phyloP scores from a whole-genome alignment of 2,888 invertebrate species.

The Ophioninae sp. region DNA sequence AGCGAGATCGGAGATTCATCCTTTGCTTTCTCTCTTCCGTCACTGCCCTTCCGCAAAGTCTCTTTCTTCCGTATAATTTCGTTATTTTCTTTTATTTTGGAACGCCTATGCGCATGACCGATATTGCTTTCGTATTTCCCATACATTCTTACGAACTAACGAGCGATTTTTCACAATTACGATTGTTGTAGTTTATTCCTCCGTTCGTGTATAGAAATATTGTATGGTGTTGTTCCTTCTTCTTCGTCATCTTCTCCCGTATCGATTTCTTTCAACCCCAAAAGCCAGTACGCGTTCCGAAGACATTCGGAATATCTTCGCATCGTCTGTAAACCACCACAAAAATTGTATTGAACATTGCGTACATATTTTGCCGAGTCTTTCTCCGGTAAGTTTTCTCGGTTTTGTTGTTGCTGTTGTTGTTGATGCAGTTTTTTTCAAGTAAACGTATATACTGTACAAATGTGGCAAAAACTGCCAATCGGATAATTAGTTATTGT shows the following conservation, averaged over 20 bases:
- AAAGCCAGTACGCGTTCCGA: neutral
- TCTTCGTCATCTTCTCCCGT: neutral
- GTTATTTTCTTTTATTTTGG: slow-evolving; percentile 20
- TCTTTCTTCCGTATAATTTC: slow-evolving; percentile 9
- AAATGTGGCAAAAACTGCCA: slow-evolving; percentile 68
- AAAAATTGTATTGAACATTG: slow-evolving; percentile 12
- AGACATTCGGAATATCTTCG: slow-evolving; percentile 1
- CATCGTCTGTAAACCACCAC: slow-evolving; percentile 10
- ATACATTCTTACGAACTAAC: slow-evolving; percentile 55
- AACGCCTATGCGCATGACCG: slow-evolving; percentile 45
- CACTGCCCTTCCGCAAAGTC: slow-evolving; percentile 13
- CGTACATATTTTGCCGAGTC: slow-evolving; percentile 5
- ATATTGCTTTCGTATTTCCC: slow-evolving; percentile 53
- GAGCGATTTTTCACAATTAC: slow-evolving; percentile 40
- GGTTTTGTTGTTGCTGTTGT: slow-evolving; percentile 11
- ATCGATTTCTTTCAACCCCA: slow-evolving; percentile 14
- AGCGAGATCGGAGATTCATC: slow-evolving; percentile 17
- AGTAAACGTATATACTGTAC: slow-evolving; percentile 69
- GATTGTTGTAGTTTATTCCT: slow-evolving; percentile 23
- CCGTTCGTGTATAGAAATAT: slow-evolving; percentile 62
- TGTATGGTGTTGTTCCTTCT: slow-evolving; percentile 61
- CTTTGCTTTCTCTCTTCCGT: slow-evolving; percentile 2
- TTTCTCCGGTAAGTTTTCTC: neutral
- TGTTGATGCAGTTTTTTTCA: slow-evolving; percentile 41
- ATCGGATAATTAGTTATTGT: slow-evolving; percentile 49